phyloP scores from a whole-genome alignment of 2,113 vertebrate genomes.

The Gallinago jamesoni region DNA sequence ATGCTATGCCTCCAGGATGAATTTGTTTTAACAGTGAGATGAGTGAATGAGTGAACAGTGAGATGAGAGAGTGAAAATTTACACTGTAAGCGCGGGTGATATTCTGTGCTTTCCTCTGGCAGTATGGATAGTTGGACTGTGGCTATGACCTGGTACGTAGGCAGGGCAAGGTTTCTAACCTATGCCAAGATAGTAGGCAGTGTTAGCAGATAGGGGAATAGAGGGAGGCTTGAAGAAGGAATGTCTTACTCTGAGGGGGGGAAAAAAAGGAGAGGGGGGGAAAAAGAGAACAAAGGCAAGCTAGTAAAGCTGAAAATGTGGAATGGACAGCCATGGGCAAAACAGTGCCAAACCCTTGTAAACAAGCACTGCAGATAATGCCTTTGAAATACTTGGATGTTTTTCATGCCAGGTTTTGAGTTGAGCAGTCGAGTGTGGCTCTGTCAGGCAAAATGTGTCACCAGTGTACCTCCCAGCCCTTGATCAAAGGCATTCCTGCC shows the following conservation, averaged over 20 bases:
- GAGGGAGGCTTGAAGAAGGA: neutral
- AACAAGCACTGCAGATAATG: neutral
- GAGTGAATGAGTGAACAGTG: neutral
- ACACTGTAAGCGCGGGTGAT: neutral
- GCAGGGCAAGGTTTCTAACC: neutral
- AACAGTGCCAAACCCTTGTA: neutral
- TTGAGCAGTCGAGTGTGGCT: neutral
- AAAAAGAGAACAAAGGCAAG: neutral
- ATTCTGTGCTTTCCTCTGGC: neutral
- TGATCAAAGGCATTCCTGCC: slow-evolving; percentile 4
- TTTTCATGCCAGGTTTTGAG: neutral
- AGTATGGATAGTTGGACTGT: fast-evolving
- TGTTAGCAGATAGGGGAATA: neutral
- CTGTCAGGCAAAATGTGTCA: neutral
- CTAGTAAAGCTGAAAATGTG: neutral
- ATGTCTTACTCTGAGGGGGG: neutral
- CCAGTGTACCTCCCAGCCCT: neutral
- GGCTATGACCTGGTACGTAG: fast-evolving
- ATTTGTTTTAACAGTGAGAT: neutral
- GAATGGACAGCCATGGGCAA: neutral
- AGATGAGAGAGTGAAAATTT: neutral
- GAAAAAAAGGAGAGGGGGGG: too few species aligned
- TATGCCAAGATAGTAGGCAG: neutral
- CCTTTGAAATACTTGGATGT: neutral
- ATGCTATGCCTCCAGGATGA: neutral